Evolutionary conservation across 1,140 invertebrate genomes (phyloP).

Genomic region (Carposina sasakii): DNA sequence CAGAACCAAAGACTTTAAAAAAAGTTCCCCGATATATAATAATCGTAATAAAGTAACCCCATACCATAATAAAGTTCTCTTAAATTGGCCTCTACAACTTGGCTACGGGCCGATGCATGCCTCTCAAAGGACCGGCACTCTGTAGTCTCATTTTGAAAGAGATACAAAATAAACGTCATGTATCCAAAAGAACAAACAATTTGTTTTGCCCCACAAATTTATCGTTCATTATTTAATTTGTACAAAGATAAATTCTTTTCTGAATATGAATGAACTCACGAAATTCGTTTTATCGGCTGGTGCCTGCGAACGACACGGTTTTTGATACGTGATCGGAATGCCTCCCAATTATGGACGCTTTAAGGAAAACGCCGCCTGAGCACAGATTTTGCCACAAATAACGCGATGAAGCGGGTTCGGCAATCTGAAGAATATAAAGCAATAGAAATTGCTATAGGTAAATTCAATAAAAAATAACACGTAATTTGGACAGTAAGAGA

Average conservation of each 20-base stretch:
- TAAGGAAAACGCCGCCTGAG: slow-evolving; percentile 25
- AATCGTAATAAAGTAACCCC: no score
- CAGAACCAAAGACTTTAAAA: no score
- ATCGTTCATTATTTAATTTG: slow-evolving; percentile 15
- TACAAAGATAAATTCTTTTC: slow-evolving; percentile 26
- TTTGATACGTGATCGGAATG: slow-evolving; percentile 57
- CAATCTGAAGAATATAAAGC: no score
- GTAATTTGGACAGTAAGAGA: no score
- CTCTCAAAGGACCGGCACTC: no score
- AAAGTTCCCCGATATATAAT: no score
- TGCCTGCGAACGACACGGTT: slow-evolving; percentile 43
- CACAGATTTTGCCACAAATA: background rate
- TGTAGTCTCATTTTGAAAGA: no score
- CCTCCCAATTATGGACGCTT: slow-evolving; percentile 38
- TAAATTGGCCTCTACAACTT: no score
- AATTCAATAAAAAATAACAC: no score
- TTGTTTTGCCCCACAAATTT: slow-evolving; percentile 72
- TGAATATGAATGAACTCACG: slow-evolving; percentile 41
- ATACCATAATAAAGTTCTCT: no score
- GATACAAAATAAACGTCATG: slow-evolving; percentile 70
- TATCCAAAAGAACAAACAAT: slow-evolving; percentile 71
- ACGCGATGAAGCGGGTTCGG: background rate
- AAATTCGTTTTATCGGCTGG: slow-evolving; percentile 40
- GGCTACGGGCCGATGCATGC: no score
- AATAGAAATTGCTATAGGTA: no score